Percentiles rank a stretch among this genome's conserved stretches.
phyloP scores from a whole-genome alignment of 2,888 invertebrate species.

The Cataglyphis rosenhaueri region DNA sequence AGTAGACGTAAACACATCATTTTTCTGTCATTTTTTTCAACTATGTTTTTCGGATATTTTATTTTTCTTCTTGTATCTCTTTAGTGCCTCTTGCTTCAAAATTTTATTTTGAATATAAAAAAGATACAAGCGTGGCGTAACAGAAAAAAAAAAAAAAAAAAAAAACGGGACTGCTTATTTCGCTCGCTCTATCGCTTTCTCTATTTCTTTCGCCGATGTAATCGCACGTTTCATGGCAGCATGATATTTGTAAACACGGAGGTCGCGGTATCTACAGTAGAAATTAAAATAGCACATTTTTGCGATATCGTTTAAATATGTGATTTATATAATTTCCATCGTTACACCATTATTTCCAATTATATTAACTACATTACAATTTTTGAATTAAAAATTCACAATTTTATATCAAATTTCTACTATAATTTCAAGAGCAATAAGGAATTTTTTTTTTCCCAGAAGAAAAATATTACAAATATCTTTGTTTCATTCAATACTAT shows the following conservation, averaged over 20 bases:
- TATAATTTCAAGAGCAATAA: not conserved
- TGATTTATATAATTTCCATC: not conserved
- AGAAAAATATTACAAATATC: not conserved
- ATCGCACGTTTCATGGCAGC: not conserved
- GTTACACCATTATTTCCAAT: not conserved
- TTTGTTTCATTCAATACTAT: not conserved
- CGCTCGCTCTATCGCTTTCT: not conserved
- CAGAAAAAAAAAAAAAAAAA: not conserved
- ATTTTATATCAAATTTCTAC: not conserved
- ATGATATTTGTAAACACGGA: not conserved
- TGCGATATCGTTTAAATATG: not conserved
- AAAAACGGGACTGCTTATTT: not conserved
- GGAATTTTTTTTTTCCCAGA: not conserved
- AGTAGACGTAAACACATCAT: constrained; percentile 46
- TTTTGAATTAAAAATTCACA: not conserved
- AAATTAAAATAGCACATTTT: not conserved
- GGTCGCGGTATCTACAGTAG: not conserved
- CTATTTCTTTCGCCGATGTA: not conserved
- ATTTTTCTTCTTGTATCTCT: not conserved
- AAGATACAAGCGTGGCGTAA: not conserved
- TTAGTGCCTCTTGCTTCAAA: not conserved
- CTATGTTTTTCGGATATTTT: not conserved
- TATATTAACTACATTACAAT: not conserved
- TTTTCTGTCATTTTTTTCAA: not conserved
- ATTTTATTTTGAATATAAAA: not conserved